Base-by-base conservation (phyloP, 2,888 invertebrate genomes). In the Andrena fulva region DNA sequence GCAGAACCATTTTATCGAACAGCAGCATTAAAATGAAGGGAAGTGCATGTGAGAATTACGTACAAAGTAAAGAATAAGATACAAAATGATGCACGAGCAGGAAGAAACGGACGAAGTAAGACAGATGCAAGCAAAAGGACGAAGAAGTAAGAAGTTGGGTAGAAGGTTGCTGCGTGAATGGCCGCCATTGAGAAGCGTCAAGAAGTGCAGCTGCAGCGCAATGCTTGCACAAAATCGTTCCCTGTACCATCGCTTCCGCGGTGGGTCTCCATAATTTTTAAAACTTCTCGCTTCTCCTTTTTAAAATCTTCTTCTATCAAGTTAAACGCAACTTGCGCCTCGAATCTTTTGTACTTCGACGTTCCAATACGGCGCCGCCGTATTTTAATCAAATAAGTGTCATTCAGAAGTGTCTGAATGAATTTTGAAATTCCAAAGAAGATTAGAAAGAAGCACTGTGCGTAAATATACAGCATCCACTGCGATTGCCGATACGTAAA, bases 161-260 rank as follows among this genome's bases (percentile, higher is more conserved):
- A 60, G 79, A 72, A 66, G 85, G 76, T 59, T 71, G 76, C 59
- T 52, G 20, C 77, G 86, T 90, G 86, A 90, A 90, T 89, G 87
- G 86, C 66, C 77, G 67, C 85, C 87, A 89, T 90, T 89, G 84
- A 88, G 78, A 67, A 70, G 77, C 81, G 42, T 48, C 62, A 60
- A 71, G 81, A 72, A 82, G 72, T 59, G 67, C 82, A 81, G 86
- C 82, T 83, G 82, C 81, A 70, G 24, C 52, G 80, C 50, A 31
- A 42, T 72, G 50, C 68, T 69, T 66, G 48, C 70, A 59, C 20
- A 75, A 74, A 76, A 80, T 76, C 52, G 76, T 81, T 69, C 66
- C 68, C 64, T 42, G 68, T 73, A 73, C 56, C 76, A 52, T 68
- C 50, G 63, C 63, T 52, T 66, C 54, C 63, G 5, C 20, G 42